phyloP scores from a whole-genome alignment of 2,113 vertebrate species.

The Plestiodon gilberti region DNA sequence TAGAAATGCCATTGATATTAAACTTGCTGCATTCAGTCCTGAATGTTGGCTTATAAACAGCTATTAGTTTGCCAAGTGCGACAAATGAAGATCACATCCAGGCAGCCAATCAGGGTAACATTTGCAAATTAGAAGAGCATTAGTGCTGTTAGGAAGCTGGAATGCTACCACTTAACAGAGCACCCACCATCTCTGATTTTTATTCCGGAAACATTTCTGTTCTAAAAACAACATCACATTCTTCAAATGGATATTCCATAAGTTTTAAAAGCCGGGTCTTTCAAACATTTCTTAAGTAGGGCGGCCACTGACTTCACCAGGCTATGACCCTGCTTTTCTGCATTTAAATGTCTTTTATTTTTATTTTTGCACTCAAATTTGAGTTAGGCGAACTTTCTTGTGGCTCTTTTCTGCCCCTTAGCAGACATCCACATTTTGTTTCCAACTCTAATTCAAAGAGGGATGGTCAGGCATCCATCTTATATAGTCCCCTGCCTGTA shows the following conservation, averaged over 20 bases:
- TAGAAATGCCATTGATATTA: too few species aligned
- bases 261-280: neutral
- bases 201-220: neutral
- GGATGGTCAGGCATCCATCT: neutral
- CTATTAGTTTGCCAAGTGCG: neutral
- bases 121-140: neutral
- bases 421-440: neutral
- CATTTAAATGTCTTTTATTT: neutral
- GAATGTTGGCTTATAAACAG: neutral
- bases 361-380: neutral
- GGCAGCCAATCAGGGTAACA: neutral
- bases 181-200: neutral
- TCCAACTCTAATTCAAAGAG: neutral
- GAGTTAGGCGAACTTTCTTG: neutral
- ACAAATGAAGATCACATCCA: neutral
- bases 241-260: too few species aligned
- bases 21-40: neutral
- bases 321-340: neutral
- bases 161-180: neutral
- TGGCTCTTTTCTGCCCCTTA: neutral
- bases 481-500: neutral
- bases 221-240: neutral
- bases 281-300: too few species aligned
- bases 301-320: neutral
- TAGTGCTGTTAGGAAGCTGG: too few species aligned